phyloP scores from a whole-genome alignment of 2,888 invertebrate species.

The Diaphora mendica region DNA sequence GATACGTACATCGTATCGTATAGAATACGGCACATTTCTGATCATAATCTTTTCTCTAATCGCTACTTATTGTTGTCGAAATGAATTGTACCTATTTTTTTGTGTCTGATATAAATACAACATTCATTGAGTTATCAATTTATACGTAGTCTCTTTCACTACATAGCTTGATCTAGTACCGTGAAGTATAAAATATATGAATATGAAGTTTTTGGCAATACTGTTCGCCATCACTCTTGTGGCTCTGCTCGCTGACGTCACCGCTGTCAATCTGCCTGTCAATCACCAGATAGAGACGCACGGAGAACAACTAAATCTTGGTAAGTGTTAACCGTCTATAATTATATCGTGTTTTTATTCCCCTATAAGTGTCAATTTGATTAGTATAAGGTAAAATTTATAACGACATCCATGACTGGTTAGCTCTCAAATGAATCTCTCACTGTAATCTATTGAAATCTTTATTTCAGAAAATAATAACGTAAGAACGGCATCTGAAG shows the following conservation, averaged over 20 bases:
- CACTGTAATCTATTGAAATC: neutral
- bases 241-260: neutral
- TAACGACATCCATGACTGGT: neutral
- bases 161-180: neutral
- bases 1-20: too few species aligned
- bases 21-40: too few species aligned
- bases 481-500: too few species aligned
- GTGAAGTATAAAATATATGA: neutral
- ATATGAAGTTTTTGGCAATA: slow-evolving; percentile 4
- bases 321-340: neutral
- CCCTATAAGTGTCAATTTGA: neutral
- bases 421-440: too few species aligned
- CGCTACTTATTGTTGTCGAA: too few species aligned
- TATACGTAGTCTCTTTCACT: neutral
- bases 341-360: neutral
- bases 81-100: too few species aligned
- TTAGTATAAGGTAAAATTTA: neutral
- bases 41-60: too few species aligned
- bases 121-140: too few species aligned
- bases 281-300: neutral
- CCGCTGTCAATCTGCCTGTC: neutral
- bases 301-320: neutral
- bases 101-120: neutral
- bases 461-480: neutral
- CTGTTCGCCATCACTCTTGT: neutral